phyloP scores from a whole-genome alignment of 1,140 invertebrate genomes.

The Magallana angulata region DNA sequence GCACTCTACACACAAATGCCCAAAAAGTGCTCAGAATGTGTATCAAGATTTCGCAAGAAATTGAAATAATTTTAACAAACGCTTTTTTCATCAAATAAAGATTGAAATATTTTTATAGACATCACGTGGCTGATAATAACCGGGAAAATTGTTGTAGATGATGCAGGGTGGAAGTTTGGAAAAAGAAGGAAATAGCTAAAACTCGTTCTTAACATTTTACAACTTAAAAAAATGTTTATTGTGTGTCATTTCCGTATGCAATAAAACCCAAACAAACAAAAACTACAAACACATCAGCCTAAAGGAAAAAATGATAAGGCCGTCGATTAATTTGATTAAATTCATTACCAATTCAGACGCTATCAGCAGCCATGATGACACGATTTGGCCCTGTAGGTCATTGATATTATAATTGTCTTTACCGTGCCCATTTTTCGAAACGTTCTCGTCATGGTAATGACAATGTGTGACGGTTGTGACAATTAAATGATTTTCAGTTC shows the following conservation, averaged over 20 bases:
- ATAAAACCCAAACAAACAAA: no score
- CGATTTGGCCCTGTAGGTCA: background rate
- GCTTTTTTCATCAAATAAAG: background rate
- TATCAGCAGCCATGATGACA: constrained; percentile 9
- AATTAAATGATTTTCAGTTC: no score
- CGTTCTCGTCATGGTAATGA: no score
- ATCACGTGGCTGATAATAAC: background rate
- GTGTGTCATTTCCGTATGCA: background rate
- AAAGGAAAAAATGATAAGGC: background rate
- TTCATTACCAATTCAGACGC: background rate
- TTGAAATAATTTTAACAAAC: background rate
- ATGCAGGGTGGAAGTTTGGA: background rate
- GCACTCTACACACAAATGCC: no score
- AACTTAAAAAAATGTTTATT: background rate
- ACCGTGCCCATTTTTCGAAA: no score
- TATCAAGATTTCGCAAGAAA: background rate
- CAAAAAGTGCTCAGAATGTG: background rate
- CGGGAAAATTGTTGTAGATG: background rate
- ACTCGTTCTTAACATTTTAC: background rate
- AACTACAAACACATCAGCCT: no score
- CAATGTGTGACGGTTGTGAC: no score
- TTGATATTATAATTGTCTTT: no score
- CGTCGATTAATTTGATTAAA: background rate
- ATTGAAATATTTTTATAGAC: background rate
- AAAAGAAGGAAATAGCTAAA: background rate